These are phyloP conservation scores for Galeruca laticollis DNA, from an alignment of 2,888 invertebrate species.

Conservation along the genomic window DNA sequence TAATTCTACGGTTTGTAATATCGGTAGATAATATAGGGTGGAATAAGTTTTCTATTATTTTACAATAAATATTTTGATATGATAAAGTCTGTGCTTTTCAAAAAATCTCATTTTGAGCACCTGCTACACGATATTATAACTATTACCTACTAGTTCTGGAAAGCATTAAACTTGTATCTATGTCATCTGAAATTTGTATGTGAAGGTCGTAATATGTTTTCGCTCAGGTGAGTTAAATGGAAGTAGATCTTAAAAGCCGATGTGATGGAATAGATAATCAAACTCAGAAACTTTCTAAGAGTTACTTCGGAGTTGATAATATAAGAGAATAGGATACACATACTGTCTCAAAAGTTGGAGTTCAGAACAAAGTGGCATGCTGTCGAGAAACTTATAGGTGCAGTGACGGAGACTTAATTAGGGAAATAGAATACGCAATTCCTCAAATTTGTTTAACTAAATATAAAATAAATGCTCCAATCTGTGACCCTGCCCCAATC, in stretches of 20 bases:
- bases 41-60: no score
- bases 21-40: no score
- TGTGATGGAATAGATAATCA: constrained; percentile 23
- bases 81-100: no score
- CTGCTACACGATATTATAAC: no score
- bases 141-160: no score
- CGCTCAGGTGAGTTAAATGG: constrained; percentile 3
- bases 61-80: no score
- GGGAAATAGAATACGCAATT: not conserved
- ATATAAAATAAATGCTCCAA: no score
- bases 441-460: not conserved
- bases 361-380: constrained; percentile 16
- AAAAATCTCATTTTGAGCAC: no score
- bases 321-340: constrained; percentile 28
- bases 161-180: no score
- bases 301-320: constrained; percentile 19
- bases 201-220: not conserved
- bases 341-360: constrained; percentile 14
- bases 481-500: no score
- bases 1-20: no score
- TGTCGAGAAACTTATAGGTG: constrained; percentile 21
- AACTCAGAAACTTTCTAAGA: constrained; percentile 16
- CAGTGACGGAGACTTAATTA: not conserved
- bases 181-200: not conserved
- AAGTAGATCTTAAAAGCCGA: constrained; percentile 20